Conservation (phyloP, 2,888 invertebrate genomes). For the Dynastes hyllus region DNA sequence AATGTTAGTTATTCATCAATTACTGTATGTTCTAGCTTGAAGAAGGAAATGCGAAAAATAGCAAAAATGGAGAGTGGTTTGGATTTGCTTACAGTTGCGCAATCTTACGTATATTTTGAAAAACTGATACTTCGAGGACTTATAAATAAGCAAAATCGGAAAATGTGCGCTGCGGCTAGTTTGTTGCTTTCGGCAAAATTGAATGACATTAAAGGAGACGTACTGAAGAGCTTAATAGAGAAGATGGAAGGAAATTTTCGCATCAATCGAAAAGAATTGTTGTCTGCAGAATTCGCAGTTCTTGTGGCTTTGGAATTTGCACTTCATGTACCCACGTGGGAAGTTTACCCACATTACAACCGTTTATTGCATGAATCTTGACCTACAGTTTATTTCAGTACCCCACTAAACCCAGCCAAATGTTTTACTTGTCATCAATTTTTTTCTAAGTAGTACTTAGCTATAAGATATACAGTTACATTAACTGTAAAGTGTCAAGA, state of each 20-base stretch:
- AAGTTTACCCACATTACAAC: slow-evolving; percentile 96
- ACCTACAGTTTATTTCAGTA: slow-evolving; percentile 45
- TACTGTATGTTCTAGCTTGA: slow-evolving; percentile 78
- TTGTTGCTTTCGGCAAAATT: slow-evolving; percentile 95
- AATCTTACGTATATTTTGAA: slow-evolving; percentile 99
- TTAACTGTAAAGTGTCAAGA: slow-evolving; percentile 1
- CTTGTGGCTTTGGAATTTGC: slow-evolving; percentile 96
- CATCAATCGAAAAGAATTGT: slow-evolving; percentile 90
- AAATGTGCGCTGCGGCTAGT: slow-evolving; percentile 96
- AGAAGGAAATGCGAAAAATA: slow-evolving; percentile 95
- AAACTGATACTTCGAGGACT: slow-evolving; percentile 93
- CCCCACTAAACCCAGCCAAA: slow-evolving; percentile 26
- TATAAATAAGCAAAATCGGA: slow-evolving; percentile 96
- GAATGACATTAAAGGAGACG: slow-evolving; percentile 96
- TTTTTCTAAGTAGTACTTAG: slow-evolving; percentile 13
- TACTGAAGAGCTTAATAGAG: slow-evolving; percentile 91
- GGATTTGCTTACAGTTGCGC: slow-evolving; percentile 94
- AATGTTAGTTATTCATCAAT: too few relatives aligned
- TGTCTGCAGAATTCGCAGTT: slow-evolving; percentile 95
- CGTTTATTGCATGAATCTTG: slow-evolving; percentile 92
- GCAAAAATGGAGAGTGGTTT: slow-evolving; percentile 87
- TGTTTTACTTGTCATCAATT: slow-evolving; percentile 38
- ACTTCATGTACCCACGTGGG: slow-evolving; percentile 91
- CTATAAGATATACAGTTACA: slow-evolving; percentile 4
- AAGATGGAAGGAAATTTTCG: slow-evolving; percentile 94